These are phyloP conservation scores for Petaurus breviceps DNA, from an alignment of 2,113 vertebrate species.

Conservation along the genomic window DNA sequence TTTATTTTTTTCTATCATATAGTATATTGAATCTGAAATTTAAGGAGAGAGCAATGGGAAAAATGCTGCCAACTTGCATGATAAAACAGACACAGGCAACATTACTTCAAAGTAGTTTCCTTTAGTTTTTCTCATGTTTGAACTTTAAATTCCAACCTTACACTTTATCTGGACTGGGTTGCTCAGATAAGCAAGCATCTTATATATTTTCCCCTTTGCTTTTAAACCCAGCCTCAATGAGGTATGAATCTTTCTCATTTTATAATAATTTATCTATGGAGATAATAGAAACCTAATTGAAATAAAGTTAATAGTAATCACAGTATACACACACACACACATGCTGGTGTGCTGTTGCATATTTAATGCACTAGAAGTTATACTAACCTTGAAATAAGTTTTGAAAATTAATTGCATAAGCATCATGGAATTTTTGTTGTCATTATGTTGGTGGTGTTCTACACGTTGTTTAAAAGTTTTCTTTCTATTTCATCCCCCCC, in stretches of 20 bases:
- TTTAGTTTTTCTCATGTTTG: conserved; percentile 42
- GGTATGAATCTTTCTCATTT: conserved; percentile 54
- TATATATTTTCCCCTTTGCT: conserved; percentile 43
- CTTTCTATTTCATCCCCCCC: conserved; percentile 48
- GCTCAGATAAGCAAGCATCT: conserved; percentile 59
- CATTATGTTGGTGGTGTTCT: conserved; percentile 32
- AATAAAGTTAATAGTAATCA: conserved; percentile 63
- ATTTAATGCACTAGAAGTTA: background rate
- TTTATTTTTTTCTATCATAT: conserved; percentile 35
- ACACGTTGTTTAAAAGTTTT: conserved; percentile 47
- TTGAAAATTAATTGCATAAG: background rate
- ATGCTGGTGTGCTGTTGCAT: background rate
- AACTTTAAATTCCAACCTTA: conserved; percentile 59
- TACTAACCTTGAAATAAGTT: background rate
- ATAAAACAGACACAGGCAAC: conserved; percentile 43
- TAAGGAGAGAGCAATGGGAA: conserved; percentile 38
- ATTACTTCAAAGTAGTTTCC: conserved; percentile 56
- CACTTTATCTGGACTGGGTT: conserved; percentile 50
- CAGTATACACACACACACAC: conserved; percentile 38
- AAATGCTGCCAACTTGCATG: conserved; percentile 37
- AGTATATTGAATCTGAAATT: conserved; percentile 13
- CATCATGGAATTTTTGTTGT: conserved; percentile 46
- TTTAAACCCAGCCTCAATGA: conserved; percentile 16
- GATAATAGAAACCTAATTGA: conserved; percentile 58
- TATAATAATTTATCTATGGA: conserved; percentile 47